Conservation (phyloP, 2,113 vertebrate species). For the Muntiacus reevesi region DNA sequence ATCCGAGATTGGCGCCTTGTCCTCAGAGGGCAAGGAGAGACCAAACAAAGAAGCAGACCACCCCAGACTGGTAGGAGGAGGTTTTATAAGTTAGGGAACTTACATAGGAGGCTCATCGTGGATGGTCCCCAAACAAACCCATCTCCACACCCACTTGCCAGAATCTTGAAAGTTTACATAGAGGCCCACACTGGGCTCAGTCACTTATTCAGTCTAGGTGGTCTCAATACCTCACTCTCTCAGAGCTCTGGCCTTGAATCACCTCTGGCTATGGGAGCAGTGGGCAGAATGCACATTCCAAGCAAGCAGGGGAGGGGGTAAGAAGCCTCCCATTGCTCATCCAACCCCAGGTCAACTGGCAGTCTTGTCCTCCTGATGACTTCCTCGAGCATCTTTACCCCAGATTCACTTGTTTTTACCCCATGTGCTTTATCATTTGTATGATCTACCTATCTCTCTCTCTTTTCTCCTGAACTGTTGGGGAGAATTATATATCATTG, state of each 20-base stretch:
- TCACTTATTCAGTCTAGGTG: background rate
- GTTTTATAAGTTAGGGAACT: background rate
- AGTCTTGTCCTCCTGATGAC: background rate
- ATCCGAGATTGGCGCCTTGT: background rate
- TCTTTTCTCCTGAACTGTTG: background rate
- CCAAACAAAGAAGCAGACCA: background rate
- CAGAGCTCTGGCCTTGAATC: background rate
- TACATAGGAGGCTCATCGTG: background rate
- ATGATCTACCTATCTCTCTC: background rate
- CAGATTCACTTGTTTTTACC: background rate
- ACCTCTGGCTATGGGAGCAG: background rate
- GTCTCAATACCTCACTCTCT: background rate
- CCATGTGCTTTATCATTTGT: background rate
- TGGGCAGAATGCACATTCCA: background rate
- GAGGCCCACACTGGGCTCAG: background rate
- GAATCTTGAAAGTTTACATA: background rate
- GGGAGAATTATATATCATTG: background rate
- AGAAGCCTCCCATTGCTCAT: background rate
- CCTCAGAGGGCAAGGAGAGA: background rate
- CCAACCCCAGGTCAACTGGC: background rate
- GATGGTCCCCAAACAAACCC: background rate
- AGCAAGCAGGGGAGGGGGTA: background rate
- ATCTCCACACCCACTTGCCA: background rate
- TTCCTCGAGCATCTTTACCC: background rate
- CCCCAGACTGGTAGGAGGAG: background rate